Percentiles rank a stretch among this genome's conserved stretches.
Evolutionary conservation across 1,140 invertebrate species (phyloP).

Genomic region (Idris sp.): DNA sequence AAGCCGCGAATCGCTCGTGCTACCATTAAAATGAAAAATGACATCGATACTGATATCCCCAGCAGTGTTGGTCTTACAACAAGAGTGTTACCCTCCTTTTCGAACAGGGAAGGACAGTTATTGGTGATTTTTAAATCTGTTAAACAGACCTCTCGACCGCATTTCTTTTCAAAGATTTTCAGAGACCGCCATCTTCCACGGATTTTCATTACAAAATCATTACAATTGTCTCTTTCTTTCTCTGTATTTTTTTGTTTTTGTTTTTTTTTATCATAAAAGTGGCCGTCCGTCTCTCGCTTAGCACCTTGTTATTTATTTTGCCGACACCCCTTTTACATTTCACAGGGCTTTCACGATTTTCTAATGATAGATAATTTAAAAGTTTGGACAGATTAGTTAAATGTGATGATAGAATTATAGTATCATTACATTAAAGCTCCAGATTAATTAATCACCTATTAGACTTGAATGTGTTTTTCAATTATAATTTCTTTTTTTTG

Average conservation of each 20-base stretch:
- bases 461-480: no score
- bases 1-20: constrained; percentile 60
- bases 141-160: constrained; percentile 77
- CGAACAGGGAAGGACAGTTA: constrained; percentile 60
- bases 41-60: constrained; percentile 68
- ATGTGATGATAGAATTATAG: constrained; percentile 5
- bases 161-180: constrained; percentile 44
- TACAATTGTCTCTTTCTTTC: constrained; percentile 8
- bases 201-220: constrained; percentile 25
- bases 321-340: constrained; percentile 65
- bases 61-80: constrained; percentile 52
- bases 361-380: constrained; percentile 37
- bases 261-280: no score
- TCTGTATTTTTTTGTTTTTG: constrained; percentile 38
- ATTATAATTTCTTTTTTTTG: no score
- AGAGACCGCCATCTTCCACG: constrained; percentile 17
- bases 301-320: constrained; percentile 78
- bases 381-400: constrained; percentile 19
- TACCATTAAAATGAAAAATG: constrained; percentile 80
- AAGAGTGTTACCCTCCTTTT: constrained; percentile 57
- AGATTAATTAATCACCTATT: no score
- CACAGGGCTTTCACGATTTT: constrained; percentile 27
- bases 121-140: constrained; percentile 79
- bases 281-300: constrained; percentile 66
- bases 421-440: no score